Base-by-base conservation (phyloP, 2,888 invertebrate genomes). In the Lochmaea crataegi region DNA sequence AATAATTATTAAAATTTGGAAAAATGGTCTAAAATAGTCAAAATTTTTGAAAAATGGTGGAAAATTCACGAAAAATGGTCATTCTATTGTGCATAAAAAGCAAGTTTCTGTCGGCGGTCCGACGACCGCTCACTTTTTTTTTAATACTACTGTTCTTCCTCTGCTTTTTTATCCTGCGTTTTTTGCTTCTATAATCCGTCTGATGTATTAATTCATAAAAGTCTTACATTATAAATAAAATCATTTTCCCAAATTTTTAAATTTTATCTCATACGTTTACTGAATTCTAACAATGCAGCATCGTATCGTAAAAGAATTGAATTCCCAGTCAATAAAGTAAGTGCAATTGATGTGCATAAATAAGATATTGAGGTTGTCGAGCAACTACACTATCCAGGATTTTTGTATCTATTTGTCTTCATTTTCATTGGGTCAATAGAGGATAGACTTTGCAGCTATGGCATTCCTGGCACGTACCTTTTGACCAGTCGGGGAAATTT, bases 331-430 rank as follows among this genome's bases (percentile, higher is more conserved):
- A 18, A 53, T 53, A 53, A 16, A 53, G 53, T 53, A 2, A 53
- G 53, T 18, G 53, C 53, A 18, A 53, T 53, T 53, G 53, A 53
- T 53, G 53, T 53, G 38, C 61, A 61, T 69, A 69, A 63, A 69
- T 69, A 69, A 63, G 42, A 69, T 69, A 63, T 60, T 18, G 51
- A 6, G 18, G 32, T 26, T 26, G 69, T 14, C 41, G 63, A 70
- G 26, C 64, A 57, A 58, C 41, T 22, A 45, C 63, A 63, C 41
- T 14, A 73, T 42, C 61, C 66, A 74, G 73, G 75, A 75, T 75
- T 75, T 74, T 73, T 72, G 75, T 67, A 75, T 72, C 77, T 76
- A 77, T 78, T 77, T 73, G 70, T 78, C 78, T 75, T 73, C 65
- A 78, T 78, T 76, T 73, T 61, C 72, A 63, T 38, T 64, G 72